These are phyloP conservation scores for Falco rusticolus DNA, from an alignment of 2,797 vertebrate genomes.

Conservation along the genomic window DNA sequence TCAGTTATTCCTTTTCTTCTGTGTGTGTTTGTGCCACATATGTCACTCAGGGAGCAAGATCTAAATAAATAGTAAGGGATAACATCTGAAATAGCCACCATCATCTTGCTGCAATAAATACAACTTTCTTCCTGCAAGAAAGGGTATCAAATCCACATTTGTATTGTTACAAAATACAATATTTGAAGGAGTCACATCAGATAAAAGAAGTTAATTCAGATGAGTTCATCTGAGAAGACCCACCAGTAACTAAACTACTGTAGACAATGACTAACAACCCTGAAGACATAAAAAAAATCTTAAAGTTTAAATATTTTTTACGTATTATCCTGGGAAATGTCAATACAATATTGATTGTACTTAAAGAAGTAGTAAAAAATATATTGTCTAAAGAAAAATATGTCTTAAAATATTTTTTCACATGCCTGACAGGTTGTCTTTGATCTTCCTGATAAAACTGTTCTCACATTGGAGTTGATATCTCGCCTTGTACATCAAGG, in stretches of 20 bases:
- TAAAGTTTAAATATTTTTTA: background rate
- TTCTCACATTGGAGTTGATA: background rate
- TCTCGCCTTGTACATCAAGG: background rate
- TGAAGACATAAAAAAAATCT: background rate
- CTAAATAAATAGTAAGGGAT: background rate
- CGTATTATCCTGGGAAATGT: background rate
- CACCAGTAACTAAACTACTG: background rate
- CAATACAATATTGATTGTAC: background rate
- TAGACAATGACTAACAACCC: background rate
- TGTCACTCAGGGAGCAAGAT: background rate
- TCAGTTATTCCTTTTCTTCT: background rate
- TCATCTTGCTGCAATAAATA: background rate
- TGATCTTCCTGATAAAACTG: constrained; percentile 15
- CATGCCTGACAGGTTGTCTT: background rate
- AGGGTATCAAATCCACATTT: background rate
- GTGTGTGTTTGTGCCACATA: background rate
- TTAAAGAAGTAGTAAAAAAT: constrained; percentile 3
- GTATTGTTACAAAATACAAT: background rate
- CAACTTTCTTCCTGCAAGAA: background rate
- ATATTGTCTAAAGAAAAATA: background rate
- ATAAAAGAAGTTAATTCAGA: background rate
- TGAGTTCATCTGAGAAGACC: background rate
- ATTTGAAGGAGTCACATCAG: background rate
- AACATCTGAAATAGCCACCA: background rate
- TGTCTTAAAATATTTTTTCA: background rate